phyloP scores from a whole-genome alignment of 2,113 vertebrate genomes.

The Dunckerocampus dactyliophorus region DNA sequence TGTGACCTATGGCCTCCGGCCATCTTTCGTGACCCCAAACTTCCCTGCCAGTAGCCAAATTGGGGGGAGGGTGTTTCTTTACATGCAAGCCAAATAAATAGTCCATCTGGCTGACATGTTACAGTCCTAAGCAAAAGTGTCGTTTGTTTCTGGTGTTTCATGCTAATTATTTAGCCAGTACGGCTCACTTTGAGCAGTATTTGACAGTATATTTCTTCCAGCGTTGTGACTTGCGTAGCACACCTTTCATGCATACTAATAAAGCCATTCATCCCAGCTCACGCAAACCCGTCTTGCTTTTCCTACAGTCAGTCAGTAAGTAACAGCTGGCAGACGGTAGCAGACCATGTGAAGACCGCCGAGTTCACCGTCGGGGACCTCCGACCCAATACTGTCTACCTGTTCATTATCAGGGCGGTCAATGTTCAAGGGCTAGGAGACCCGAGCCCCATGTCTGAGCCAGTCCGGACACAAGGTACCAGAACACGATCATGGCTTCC shows the following conservation, averaged over 20 bases:
- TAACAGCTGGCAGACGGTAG: conserved; percentile 93
- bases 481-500: not conserved
- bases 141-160: conserved; percentile 4
- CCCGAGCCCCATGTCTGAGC: conserved; percentile 90
- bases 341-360: conserved; percentile 85
- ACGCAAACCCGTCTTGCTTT: conserved; percentile 12
- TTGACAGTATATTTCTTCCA: conserved; percentile 3
- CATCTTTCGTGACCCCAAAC: conserved; percentile 56
- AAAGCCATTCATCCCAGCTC: not conserved
- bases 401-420: conserved; percentile 92
- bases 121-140: not conserved
- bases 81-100: not conserved
- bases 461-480: conserved; percentile 93
- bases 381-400: conserved; percentile 90
- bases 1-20: conserved; percentile 50
- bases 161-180: conserved; percentile 4
- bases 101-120: not conserved
- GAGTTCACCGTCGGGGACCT: conserved; percentile 82
- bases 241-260: not conserved
- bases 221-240: not conserved
- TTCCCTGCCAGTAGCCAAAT: conserved; percentile 31
- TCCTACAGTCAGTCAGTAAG: conserved; percentile 86
- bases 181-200: conserved; percentile 12
- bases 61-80: conserved; percentile 41
- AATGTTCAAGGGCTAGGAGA: conserved; percentile 89